Evolutionary conservation across 2,797 vertebrate genomes (phyloP).

Genomic region (Phoeniculus purpureus): DNA sequence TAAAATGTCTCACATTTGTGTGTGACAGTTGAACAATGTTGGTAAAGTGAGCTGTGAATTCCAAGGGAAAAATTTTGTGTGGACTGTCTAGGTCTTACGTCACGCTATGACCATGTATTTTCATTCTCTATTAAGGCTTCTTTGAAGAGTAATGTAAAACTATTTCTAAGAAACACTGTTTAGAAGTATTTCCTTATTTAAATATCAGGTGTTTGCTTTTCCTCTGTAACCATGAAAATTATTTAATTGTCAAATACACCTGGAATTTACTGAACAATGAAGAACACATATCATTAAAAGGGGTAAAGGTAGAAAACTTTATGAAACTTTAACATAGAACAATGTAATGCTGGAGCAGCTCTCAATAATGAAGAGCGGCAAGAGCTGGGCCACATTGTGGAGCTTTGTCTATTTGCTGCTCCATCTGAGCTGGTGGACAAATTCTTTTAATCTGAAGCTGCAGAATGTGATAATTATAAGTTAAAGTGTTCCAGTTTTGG

Average conservation of each 20-base stretch:
- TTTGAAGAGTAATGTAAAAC: neutral
- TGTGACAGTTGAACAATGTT: neutral
- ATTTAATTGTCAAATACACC: neutral
- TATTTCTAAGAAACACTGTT: neutral
- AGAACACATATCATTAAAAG: neutral
- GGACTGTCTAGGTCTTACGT: neutral
- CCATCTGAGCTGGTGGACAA: neutral
- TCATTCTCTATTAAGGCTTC: neutral
- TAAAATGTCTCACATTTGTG: neutral
- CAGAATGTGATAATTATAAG: neutral
- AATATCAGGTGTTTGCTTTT: neutral
- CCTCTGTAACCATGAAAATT: neutral
- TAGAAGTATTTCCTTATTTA: neutral
- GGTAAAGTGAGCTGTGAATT: neutral
- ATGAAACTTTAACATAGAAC: neutral
- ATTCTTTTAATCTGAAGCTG: neutral
- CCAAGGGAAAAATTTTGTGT: neutral
- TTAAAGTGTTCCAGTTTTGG: neutral
- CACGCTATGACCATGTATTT: neutral
- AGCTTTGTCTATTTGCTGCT: neutral
- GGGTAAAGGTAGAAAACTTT: neutral
- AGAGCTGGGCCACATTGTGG: neutral
- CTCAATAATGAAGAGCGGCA: neutral
- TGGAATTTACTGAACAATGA: neutral
- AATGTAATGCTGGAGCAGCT: neutral